Evolutionary conservation across 23 tunicate species (phyloP).

Genomic region (Pegea sp.): DNA sequence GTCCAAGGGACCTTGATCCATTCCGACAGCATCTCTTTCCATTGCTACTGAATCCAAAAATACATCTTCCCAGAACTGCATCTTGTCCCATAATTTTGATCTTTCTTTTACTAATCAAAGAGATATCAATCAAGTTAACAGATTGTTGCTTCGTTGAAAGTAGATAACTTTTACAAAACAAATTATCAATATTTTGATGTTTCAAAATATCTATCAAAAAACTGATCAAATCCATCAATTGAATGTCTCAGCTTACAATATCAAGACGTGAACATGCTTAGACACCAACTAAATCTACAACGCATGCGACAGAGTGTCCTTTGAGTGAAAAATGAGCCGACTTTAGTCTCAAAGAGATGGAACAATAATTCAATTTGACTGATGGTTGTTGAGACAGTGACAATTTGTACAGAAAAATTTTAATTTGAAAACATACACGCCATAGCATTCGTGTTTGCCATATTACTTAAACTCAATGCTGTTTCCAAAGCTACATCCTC

Average conservation of each 20-base stretch:
- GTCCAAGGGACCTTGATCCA: constrained; percentile 99
- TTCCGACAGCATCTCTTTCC: constrained; percentile 97
- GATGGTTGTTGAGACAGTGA: no score
- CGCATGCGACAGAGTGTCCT: neutral
- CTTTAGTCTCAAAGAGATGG: no score
- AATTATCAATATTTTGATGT: no score
- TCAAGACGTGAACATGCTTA: no score
- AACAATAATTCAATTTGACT: no score
- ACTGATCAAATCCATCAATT: no score
- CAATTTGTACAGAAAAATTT: no score
- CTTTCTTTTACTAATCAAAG: constrained; percentile 93
- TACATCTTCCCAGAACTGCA: constrained; percentile 91
- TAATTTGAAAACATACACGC: constrained; percentile 8
- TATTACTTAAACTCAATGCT: constrained; percentile 67
- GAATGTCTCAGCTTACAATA: no score
- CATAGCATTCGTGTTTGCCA: constrained; percentile 1
- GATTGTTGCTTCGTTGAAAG: no score
- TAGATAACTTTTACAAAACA: no score
- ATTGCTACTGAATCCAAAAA: constrained; percentile 91
- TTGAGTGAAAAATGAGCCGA: neutral
- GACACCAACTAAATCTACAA: neutral
- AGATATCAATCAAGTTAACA: no score
- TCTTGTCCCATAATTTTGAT: constrained; percentile 65
- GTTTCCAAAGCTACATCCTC: constrained; percentile 89
- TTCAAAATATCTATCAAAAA: no score